These are phyloP conservation scores for Caenorhabditis afra DNA, from an alignment of 2,888 invertebrate species.

Conservation along the genomic window DNA sequence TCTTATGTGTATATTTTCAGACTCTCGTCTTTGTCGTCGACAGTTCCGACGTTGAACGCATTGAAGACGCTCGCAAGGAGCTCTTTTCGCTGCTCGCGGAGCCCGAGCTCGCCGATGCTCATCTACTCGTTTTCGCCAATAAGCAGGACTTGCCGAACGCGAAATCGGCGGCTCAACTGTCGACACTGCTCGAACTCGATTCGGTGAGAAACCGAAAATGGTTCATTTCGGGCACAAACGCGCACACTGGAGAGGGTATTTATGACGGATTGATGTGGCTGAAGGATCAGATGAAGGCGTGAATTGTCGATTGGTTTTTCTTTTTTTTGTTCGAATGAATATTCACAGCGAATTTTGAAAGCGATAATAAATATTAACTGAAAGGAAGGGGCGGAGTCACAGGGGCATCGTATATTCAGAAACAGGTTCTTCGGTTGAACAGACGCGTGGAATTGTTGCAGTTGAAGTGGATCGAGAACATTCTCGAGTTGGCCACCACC, in stretches of 20 bases:
- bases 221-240: conserved; percentile 50
- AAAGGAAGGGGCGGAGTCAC: conserved; percentile 16
- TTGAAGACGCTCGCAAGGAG: conserved; percentile 43
- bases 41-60: conserved; percentile 42
- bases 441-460: conserved; percentile 64
- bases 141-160: conserved; percentile 56
- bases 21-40: conserved; percentile 60
- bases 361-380: conserved; percentile 7
- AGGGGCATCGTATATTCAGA: conserved; percentile 48
- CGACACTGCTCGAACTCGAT: conserved; percentile 32
- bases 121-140: conserved; percentile 57
- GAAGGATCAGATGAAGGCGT: conserved; percentile 51
- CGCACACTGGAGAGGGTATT: conserved; percentile 50
- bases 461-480: conserved; percentile 65
- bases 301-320: conserved; percentile 3
- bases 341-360: conserved; percentile 24
- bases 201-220: conserved; percentile 53
- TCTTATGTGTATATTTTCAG: not conserved
- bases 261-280: conserved; percentile 56
- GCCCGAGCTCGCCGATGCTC: conserved; percentile 37
- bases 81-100: conserved; percentile 34
- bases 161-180: conserved; percentile 28
- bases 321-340: conserved; percentile 7
- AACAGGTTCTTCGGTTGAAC: conserved; percentile 61
- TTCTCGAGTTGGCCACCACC: conserved; percentile 58